Evolutionary conservation across 2,888 invertebrate genomes (phyloP).

Genomic region (Parapristionchus giblindavisi): DNA sequence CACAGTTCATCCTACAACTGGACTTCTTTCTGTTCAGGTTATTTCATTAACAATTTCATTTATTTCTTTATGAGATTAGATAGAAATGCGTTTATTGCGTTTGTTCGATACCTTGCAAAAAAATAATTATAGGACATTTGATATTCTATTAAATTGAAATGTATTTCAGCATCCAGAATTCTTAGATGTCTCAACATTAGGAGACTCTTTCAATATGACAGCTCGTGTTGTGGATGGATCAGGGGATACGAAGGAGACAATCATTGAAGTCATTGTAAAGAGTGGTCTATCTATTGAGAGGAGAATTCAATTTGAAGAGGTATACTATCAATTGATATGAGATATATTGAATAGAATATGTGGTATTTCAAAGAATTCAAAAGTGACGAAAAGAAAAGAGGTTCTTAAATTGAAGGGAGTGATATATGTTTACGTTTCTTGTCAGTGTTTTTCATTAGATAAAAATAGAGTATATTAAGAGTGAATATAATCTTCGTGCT

Average conservation of each 20-base stretch:
- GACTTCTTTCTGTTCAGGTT: slow-evolving; percentile 34
- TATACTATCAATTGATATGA: too few species aligned
- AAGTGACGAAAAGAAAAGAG: too few species aligned
- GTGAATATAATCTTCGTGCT: slow-evolving; percentile 17
- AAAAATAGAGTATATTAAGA: too few species aligned
- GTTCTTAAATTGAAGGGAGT: too few species aligned
- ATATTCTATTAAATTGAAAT: neutral
- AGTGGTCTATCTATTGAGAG: neutral
- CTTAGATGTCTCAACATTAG: slow-evolving; percentile 8
- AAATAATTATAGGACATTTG: neutral
- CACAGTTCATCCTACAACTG: slow-evolving; percentile 29
- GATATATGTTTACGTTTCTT: too few species aligned
- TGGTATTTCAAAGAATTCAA: too few species aligned
- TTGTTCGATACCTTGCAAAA: neutral
- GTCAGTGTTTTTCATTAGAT: too few species aligned
- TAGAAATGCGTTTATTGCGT: neutral
- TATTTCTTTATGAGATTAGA: neutral
- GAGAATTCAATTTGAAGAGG: slow-evolving; percentile 21
- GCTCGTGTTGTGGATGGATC: slow-evolving; percentile 16
- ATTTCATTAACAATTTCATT: neutral
- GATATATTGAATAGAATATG: too few species aligned
- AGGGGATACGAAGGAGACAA: slow-evolving; percentile 13
- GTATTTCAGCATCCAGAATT: slow-evolving; percentile 36
- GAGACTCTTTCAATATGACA: slow-evolving; percentile 17
- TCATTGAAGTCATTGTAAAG: slow-evolving; percentile 3